Evolutionary conservation across 2,797 vertebrate genomes (phyloP).

Genomic region (Cynopterus sphinx): DNA sequence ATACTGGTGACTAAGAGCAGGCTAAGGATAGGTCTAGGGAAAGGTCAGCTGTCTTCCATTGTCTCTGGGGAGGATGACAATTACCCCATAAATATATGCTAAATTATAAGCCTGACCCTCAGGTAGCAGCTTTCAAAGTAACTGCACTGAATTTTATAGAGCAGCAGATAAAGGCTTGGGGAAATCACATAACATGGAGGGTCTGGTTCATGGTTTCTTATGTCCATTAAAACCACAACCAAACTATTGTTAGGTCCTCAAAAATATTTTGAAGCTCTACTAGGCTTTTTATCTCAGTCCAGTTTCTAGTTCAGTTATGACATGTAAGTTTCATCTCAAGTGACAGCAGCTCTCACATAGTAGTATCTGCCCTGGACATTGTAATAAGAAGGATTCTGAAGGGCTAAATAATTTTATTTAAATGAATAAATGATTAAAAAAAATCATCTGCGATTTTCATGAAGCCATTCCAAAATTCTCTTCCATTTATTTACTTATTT

Average conservation of each 20-base stretch:
- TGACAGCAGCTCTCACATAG: background rate
- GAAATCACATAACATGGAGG: background rate
- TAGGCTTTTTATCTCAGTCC: background rate
- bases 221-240: background rate
- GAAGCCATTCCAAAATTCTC: background rate
- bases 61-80: background rate
- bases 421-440: background rate
- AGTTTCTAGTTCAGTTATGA: background rate
- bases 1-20: background rate
- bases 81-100: background rate
- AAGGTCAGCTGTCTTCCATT: background rate
- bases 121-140: background rate
- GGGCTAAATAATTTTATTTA: background rate
- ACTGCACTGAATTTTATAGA: background rate
- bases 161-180: background rate
- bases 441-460: background rate
- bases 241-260: background rate
- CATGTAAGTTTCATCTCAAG: background rate
- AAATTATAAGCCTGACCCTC: background rate
- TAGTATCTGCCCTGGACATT: background rate
- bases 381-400: background rate
- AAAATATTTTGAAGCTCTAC: background rate
- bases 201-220: background rate
- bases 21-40: background rate
- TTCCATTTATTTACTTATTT: background rate